Evolutionary conservation across 2,113 vertebrate species (phyloP).

Genomic region (Anas platyrhynchos): DNA sequence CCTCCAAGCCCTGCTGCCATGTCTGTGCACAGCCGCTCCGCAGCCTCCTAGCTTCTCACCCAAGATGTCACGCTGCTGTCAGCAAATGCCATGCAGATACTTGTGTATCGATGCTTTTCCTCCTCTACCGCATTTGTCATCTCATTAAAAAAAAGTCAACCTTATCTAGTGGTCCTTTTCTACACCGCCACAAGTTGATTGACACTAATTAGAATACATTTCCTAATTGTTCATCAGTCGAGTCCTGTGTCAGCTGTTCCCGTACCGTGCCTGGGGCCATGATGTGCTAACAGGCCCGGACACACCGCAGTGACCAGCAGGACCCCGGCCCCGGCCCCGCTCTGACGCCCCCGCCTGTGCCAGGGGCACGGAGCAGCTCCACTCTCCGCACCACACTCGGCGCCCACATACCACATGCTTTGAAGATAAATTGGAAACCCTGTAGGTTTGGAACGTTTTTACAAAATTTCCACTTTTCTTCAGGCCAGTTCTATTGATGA

Average conservation of each 20-base stretch:
- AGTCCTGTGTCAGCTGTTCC: neutral
- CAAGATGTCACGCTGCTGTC: neutral
- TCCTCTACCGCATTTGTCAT: neutral
- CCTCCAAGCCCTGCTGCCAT: accelerated
- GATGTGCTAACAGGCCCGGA: neutral
- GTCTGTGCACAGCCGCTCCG: accelerated
- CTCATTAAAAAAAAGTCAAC: neutral
- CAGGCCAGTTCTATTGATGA: neutral
- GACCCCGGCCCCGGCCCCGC: neutral
- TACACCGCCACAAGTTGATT: neutral
- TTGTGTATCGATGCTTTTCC: accelerated
- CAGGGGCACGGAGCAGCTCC: too few relatives aligned
- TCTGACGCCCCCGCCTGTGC: neutral
- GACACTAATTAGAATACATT: constrained; percentile 18
- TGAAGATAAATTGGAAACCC: too few relatives aligned
- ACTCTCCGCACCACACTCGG: too few relatives aligned
- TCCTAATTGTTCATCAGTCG: constrained; percentile 19
- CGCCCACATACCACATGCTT: too few relatives aligned
- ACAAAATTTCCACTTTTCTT: neutral
- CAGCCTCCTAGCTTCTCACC: neutral
- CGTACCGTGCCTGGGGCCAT: neutral
- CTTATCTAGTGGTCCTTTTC: neutral
- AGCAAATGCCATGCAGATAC: accelerated
- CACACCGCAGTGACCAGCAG: accelerated
- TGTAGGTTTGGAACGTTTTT: neutral